Percentiles rank a stretch among this genome's conserved stretches.
phyloP scores from a whole-genome alignment of 2,888 invertebrate species.

The Volucella inflata region DNA sequence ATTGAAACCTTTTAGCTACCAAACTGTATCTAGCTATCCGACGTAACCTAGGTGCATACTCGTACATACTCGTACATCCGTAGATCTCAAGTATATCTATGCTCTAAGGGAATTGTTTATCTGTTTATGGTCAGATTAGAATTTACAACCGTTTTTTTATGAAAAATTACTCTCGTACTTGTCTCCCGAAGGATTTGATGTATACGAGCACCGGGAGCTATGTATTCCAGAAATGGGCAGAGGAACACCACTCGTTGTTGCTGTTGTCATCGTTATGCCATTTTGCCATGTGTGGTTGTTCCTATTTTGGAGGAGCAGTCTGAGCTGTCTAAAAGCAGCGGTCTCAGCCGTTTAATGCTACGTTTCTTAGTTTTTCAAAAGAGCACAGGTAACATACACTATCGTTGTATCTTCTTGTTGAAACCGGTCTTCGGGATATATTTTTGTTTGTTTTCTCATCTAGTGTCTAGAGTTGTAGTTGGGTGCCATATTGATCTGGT shows the following conservation, averaged over 20 bases:
- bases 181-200: slow-evolving; percentile 67
- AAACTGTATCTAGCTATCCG: too few species aligned
- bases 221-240: slow-evolving; percentile 60
- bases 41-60: neutral
- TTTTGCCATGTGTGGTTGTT: slow-evolving; percentile 41
- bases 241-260: slow-evolving; percentile 51
- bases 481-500: slow-evolving; percentile 63
- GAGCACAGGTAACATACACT: slow-evolving; percentile 12
- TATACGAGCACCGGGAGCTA: slow-evolving; percentile 2
- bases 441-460: neutral
- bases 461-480: neutral
- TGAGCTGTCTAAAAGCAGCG: too few species aligned
- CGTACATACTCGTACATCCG: neutral
- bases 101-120: slow-evolving; percentile 70
- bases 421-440: neutral
- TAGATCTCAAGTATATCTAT: slow-evolving; percentile 39
- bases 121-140: slow-evolving; percentile 74
- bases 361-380: slow-evolving; percentile 8
- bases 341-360: neutral
- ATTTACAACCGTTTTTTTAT: slow-evolving; percentile 73
- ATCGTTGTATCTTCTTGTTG: slow-evolving; percentile 42
- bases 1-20: too few species aligned
- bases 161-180: slow-evolving; percentile 62
- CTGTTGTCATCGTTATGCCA: slow-evolving; percentile 56
- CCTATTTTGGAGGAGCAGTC: slow-evolving; percentile 48